These are phyloP conservation scores for Sebastolobus alascanus DNA, from an alignment of 2,797 vertebrate species.

Conservation along the genomic window DNA sequence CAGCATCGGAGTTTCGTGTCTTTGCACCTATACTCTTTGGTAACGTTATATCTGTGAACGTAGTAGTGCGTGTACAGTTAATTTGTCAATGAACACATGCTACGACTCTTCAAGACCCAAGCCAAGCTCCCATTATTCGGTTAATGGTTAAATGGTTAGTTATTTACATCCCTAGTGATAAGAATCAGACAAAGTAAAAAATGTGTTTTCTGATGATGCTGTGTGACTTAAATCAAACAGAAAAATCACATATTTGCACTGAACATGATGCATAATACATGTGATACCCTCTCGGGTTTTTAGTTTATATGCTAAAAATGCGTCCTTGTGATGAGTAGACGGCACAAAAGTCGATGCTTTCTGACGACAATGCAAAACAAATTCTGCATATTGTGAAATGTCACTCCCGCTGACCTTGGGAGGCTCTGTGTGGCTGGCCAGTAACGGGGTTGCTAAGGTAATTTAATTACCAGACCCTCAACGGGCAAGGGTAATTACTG, in stretches of 20 bases:
- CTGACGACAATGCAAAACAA: slow-evolving; percentile 8
- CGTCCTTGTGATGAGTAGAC: too few species aligned
- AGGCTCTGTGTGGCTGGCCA: slow-evolving; percentile 52
- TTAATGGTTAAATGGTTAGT: too few species aligned
- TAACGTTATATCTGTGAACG: too few species aligned
- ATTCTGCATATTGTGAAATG: slow-evolving; percentile 22
- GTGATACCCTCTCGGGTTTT: background rate
- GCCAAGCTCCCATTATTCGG: too few species aligned
- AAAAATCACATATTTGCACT: background rate
- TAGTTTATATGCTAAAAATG: background rate
- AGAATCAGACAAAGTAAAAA: background rate
- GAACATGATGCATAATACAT: slow-evolving; percentile 9
- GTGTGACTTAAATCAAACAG: background rate
- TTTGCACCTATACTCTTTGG: too few species aligned
- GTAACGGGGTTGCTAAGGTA: slow-evolving; percentile 76
- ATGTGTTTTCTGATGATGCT: background rate
- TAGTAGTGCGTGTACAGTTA: too few species aligned
- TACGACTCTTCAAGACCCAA: too few species aligned
- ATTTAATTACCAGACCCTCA: slow-evolving; percentile 84
- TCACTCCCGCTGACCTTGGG: slow-evolving; percentile 61
- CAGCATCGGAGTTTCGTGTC: too few species aligned
- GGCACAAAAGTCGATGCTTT: background rate
- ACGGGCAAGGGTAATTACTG: slow-evolving; percentile 81
- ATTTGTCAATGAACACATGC: too few species aligned
- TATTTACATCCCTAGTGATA: background rate